phyloP scores from a whole-genome alignment of 2,113 vertebrate species.

The Channa argus region DNA sequence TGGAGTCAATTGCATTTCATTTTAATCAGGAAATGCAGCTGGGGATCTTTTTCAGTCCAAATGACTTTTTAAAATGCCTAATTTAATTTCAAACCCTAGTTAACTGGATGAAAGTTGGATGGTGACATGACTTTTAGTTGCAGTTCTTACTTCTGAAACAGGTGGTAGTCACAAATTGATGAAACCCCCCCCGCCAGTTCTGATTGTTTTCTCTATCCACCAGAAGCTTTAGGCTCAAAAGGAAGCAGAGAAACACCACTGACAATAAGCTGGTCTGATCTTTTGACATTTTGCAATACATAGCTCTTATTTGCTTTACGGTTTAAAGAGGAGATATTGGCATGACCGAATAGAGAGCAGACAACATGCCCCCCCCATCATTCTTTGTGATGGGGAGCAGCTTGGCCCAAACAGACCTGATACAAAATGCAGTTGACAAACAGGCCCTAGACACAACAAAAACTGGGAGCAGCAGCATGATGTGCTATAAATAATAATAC shows the following conservation, averaged over 20 bases:
- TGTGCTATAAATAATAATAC: no score
- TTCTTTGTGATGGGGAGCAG: no score
- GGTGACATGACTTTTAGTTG: constrained; percentile 12
- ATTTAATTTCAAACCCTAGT: constrained; percentile 37
- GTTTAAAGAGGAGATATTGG: not conserved
- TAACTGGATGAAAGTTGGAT: constrained; percentile 41
- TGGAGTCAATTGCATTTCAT: constrained; percentile 67
- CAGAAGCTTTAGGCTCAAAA: constrained; percentile 6
- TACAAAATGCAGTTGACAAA: no score
- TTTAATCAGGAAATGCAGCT: constrained; percentile 63
- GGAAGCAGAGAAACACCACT: constrained; percentile 9
- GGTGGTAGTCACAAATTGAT: constrained; percentile 52
- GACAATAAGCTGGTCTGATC: constrained; percentile 34
- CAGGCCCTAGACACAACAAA: no score
- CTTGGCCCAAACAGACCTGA: no score
- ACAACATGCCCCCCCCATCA: no score
- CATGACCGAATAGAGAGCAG: no score
- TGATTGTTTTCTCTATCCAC: constrained; percentile 31
- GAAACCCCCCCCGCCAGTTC: not conserved
- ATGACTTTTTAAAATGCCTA: constrained; percentile 46
- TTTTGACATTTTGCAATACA: not conserved
- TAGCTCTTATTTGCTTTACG: not conserved
- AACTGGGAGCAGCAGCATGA: no score
- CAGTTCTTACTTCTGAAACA: constrained; percentile 42
- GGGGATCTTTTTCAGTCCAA: constrained; percentile 41